phyloP scores from a whole-genome alignment of 2,113 vertebrate genomes.

The Neogobius melanostomus region DNA sequence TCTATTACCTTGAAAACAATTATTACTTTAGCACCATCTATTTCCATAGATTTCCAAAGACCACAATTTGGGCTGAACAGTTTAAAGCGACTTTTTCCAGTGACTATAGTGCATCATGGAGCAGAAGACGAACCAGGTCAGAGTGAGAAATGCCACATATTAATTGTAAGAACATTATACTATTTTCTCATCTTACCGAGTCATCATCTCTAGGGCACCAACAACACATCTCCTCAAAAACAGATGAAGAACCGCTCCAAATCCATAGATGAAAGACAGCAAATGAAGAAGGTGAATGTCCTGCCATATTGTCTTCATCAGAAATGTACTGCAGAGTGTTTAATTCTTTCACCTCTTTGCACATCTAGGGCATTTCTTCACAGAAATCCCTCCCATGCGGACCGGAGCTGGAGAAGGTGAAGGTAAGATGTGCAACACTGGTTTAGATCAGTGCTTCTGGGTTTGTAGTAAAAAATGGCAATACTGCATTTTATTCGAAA shows the following conservation, averaged over 20 bases:
- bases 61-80: conserved; percentile 14
- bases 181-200: neutral
- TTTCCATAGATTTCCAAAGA: conserved; percentile 4
- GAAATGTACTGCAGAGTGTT: neutral
- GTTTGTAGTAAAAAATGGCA: no score
- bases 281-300: conserved; percentile 77
- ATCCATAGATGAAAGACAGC: conserved; percentile 83
- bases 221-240: conserved; percentile 79
- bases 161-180: neutral
- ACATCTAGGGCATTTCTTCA: conserved; percentile 76
- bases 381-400: conserved; percentile 83
- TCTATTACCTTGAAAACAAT: neutral
- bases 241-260: conserved; percentile 83
- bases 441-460: neutral
- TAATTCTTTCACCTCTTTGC: neutral
- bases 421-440: conserved; percentile 61
- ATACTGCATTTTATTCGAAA: no score
- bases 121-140: conserved; percentile 70
- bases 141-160: neutral
- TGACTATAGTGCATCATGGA: conserved; percentile 64
- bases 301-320: neutral
- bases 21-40: neutral
- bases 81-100: conserved; percentile 14
- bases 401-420: conserved; percentile 76
- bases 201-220: conserved; percentile 56